Evolutionary conservation across 2,888 invertebrate genomes (phyloP).

Genomic region (Tenodera sinensis): DNA sequence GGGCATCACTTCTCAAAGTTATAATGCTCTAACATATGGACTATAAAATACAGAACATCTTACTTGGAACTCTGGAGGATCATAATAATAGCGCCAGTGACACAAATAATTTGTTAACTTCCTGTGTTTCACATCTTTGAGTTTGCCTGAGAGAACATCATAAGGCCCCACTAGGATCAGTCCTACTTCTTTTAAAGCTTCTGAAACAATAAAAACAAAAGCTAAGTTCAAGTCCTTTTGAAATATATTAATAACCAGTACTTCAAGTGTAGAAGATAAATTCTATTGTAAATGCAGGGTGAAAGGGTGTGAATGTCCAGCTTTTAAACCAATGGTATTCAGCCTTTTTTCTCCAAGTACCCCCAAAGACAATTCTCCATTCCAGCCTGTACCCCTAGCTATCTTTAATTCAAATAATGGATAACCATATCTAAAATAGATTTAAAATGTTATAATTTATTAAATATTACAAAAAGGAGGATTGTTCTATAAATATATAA

Average conservation of each 20-base stretch:
- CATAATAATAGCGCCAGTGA: constrained; percentile 90
- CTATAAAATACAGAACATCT: background rate
- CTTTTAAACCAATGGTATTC: no score
- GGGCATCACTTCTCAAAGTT: background rate
- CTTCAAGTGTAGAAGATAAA: background rate
- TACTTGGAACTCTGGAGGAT: constrained; percentile 91
- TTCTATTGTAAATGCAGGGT: background rate
- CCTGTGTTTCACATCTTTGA: constrained; percentile 51
- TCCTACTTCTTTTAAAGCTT: constrained; percentile 62
- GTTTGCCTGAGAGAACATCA: constrained; percentile 65
- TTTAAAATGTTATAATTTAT: no score
- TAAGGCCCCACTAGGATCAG: constrained; percentile 81
- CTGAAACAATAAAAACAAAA: constrained; percentile 39
- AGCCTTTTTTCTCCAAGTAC: no score
- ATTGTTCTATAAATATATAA: no score
- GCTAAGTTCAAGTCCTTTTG: background rate
- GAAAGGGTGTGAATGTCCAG: no score
- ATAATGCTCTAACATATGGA: background rate
- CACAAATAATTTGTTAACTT: constrained; percentile 55
- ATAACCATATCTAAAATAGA: no score
- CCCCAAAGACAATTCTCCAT: no score
- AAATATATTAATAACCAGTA: background rate
- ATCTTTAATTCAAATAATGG: no score
- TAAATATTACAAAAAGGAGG: no score
- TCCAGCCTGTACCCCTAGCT: no score